Percentiles rank a stretch among this genome's conserved stretches.
Conservation (phyloP, 1,140 invertebrate species). For the Manduca sexta region DNA sequence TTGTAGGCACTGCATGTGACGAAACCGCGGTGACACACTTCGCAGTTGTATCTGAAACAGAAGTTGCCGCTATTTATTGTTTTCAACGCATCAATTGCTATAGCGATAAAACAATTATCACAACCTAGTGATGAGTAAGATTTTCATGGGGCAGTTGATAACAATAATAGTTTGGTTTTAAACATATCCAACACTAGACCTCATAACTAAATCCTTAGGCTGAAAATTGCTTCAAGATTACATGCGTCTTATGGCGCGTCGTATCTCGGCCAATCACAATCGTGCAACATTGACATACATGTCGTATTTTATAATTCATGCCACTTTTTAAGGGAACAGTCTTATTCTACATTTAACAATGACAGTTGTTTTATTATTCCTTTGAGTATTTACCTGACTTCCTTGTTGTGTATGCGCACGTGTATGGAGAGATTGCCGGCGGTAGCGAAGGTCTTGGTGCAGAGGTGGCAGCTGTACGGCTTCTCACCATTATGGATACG, state of each 20-base stretch:
- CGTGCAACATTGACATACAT: too few relatives aligned
- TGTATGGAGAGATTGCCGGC: constrained; percentile 62
- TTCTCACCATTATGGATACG: constrained; percentile 62
- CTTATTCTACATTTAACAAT: too few relatives aligned
- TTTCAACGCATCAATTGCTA: not conserved
- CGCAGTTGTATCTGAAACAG: constrained; percentile 56
- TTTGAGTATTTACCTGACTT: constrained; percentile 60
- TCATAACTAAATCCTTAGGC: too few relatives aligned
- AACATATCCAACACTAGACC: too few relatives aligned
- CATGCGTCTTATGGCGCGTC: too few relatives aligned
- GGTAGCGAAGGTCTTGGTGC: constrained; percentile 57
- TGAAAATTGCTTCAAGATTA: too few relatives aligned
- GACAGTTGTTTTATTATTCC: too few relatives aligned
- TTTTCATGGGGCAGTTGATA: not conserved
- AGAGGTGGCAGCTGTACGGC: constrained; percentile 56
- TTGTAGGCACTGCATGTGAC: constrained; percentile 59
- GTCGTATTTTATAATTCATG: too few relatives aligned
- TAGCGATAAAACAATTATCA: not conserved
- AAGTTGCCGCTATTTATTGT: too few relatives aligned
- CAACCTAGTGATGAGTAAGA: not conserved
- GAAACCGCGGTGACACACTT: constrained; percentile 57
- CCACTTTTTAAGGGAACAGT: too few relatives aligned
- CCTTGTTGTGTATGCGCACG: constrained; percentile 60
- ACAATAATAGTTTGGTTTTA: too few relatives aligned
- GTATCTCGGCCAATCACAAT: too few relatives aligned